These are phyloP conservation scores for Lagopus leucura DNA, from an alignment of 2,113 vertebrate genomes.

Conservation along the genomic window DNA sequence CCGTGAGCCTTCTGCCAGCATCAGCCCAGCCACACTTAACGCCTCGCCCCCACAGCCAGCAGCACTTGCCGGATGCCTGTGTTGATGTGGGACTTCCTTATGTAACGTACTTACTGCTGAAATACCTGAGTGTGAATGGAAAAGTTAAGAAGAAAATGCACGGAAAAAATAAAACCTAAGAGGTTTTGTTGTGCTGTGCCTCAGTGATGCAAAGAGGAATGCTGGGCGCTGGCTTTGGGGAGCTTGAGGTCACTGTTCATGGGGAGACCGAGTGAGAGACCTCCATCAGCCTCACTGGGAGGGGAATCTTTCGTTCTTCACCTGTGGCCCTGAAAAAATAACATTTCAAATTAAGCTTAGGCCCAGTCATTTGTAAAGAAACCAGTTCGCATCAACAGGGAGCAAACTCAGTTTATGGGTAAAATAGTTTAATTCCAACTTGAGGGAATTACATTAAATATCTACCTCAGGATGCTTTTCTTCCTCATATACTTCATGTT, in stretches of 20 bases:
- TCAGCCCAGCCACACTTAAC: rapidly evolving
- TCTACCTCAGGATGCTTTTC: neutral
- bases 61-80: neutral
- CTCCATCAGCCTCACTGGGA: neutral
- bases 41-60: neutral
- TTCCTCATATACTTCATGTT: neutral
- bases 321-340: neutral
- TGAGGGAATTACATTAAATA: neutral
- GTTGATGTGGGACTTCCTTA: neutral
- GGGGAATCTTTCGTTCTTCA: neutral
- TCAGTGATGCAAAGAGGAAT: no score
- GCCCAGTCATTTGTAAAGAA: neutral
- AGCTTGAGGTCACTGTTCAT: neutral
- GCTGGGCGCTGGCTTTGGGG: neutral
- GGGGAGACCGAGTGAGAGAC: neutral
- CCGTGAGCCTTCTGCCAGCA: neutral
- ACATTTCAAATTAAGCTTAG: neutral
- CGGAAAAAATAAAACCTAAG: neutral
- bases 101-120: rapidly evolving
- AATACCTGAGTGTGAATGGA: rapidly evolving
- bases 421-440: neutral
- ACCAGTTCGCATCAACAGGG: neutral
- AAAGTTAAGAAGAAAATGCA: neutral
- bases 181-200: neutral
- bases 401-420: neutral